A percentile compares a stretch with the other conserved stretches of the same genome.
phyloP scores from a whole-genome alignment of 2,888 invertebrate genomes.

The Pachydiplax longipennis region DNA sequence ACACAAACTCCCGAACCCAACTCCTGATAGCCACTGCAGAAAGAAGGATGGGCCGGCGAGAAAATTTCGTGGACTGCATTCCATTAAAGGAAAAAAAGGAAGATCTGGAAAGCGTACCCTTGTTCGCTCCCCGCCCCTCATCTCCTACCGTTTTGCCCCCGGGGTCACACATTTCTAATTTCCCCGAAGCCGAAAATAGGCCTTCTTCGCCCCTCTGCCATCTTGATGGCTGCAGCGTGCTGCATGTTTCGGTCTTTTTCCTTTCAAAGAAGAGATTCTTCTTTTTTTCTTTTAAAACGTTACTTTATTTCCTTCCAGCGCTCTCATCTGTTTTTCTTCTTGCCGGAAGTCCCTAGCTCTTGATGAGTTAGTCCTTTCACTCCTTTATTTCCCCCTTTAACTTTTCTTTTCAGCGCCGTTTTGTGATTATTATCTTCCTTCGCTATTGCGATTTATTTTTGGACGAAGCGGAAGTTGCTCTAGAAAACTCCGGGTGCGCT shows the following conservation, averaged over 20 bases:
- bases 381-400: background rate
- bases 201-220: background rate
- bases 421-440: background rate
- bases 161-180: background rate
- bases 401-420: background rate
- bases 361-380: background rate
- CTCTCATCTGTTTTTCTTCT: background rate
- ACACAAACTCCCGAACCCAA: background rate
- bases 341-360: background rate
- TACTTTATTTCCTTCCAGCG: background rate
- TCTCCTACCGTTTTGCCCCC: background rate
- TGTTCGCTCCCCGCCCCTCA: background rate
- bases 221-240: background rate
- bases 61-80: background rate
- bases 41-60: background rate
- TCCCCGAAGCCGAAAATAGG: background rate
- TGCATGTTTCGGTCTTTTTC: background rate
- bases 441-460: background rate
- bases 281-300: background rate
- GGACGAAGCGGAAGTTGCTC: no score
- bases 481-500: no score
- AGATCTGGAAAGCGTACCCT: background rate
- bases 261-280: background rate
- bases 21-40: background rate
- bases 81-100: background rate